phyloP scores from a whole-genome alignment of 1,140 invertebrate genomes.

The Wiebesia pumilae region DNA sequence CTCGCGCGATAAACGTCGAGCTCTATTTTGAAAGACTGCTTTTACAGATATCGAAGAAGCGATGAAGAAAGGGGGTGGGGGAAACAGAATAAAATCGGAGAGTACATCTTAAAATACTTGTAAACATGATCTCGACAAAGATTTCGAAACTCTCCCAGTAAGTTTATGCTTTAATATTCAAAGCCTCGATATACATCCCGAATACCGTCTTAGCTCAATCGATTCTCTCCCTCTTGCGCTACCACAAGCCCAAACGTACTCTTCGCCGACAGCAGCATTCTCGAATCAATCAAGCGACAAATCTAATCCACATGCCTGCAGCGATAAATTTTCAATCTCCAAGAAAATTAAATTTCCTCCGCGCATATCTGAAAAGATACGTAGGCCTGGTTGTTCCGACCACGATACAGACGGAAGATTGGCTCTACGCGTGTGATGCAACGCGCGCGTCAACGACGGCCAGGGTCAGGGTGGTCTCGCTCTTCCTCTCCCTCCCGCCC shows the following conservation, averaged over 20 bases:
- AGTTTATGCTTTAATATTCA: neutral
- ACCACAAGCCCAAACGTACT: neutral
- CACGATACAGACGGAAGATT: neutral
- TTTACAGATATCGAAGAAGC: neutral
- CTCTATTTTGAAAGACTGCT: conserved; percentile 35
- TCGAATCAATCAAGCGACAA: neutral
- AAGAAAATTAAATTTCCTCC: neutral
- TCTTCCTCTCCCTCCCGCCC: neutral
- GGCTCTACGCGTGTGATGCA: conserved; percentile 22
- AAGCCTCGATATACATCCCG: neutral
- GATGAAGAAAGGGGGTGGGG: too few species aligned
- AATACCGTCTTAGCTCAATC: conserved; percentile 5
- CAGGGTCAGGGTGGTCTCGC: conserved; percentile 46
- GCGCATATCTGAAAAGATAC: too few species aligned
- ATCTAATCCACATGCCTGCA: conserved; percentile 20
- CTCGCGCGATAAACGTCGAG: neutral
- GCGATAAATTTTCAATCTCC: conserved; percentile 11
- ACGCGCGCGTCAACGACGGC: conserved; percentile 3
- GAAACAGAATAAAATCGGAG: neutral
- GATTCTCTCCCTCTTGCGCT: neutral
- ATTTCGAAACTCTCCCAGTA: neutral
- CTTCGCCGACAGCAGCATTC: neutral
- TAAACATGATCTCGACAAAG: neutral
- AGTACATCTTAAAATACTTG: conserved; percentile 8
- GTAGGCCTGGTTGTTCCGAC: too few species aligned